Evolutionary conservation across 2,888 invertebrate species (phyloP).

Genomic region (Deladenus siricidicola): DNA sequence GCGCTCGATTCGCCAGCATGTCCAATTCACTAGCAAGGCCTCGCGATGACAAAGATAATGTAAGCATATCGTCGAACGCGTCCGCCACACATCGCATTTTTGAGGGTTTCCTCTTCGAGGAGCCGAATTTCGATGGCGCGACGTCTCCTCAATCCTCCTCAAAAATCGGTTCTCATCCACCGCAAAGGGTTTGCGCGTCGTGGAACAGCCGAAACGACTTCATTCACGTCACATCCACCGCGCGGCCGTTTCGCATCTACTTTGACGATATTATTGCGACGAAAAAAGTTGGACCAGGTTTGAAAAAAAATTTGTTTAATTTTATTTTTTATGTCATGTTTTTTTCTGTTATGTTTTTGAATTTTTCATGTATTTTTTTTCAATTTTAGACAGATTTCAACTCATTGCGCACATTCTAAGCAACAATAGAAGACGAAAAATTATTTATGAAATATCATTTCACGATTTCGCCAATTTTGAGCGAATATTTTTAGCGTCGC

Average conservation of each 20-base stretch:
- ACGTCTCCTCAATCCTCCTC: neutral
- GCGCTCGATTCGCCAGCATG: too few species aligned
- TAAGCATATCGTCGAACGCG: neutral
- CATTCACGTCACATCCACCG: slow-evolving; percentile 1
- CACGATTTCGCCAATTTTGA: neutral
- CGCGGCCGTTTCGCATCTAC: slow-evolving; percentile 4
- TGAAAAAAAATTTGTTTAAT: too few species aligned
- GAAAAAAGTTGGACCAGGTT: slow-evolving; percentile 1
- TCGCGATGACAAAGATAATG: neutral
- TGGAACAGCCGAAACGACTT: slow-evolving; percentile 8
- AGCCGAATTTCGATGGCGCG: neutral
- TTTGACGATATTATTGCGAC: slow-evolving; percentile 4
- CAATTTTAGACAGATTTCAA: neutral
- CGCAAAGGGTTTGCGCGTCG: neutral
- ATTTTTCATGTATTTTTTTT: too few species aligned
- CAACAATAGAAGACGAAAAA: neutral
- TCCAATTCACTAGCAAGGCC: neutral
- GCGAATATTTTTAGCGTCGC: neutral
- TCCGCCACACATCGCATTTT: neutral
- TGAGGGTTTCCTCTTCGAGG: neutral
- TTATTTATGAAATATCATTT: neutral
- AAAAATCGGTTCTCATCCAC: neutral
- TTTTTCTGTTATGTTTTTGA: too few species aligned
- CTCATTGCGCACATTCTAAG: neutral
- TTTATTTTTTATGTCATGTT: too few species aligned